Percentiles rank a stretch among this genome's conserved stretches.
phyloP scores from a whole-genome alignment of 2,888 invertebrate species.

The Trichogramma evanescens region DNA sequence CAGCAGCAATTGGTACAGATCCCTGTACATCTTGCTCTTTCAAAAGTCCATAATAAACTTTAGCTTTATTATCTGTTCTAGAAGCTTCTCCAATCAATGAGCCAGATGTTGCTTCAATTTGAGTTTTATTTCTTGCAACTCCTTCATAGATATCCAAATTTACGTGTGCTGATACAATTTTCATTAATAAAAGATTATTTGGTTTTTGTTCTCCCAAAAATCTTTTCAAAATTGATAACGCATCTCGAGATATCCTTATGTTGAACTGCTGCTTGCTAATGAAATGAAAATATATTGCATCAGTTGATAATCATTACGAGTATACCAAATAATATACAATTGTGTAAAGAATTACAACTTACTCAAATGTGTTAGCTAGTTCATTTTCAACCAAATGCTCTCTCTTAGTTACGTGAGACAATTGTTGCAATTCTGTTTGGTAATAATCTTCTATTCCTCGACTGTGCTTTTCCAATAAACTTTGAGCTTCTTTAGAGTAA shows the following conservation, averaged over 20 bases:
- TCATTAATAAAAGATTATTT: conserved; percentile 63
- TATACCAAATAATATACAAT: neutral
- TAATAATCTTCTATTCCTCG: conserved; percentile 83
- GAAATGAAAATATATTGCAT: too few species aligned
- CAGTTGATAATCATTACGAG: too few species aligned
- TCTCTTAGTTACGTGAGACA: conserved; percentile 74
- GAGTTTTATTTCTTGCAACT: conserved; percentile 81
- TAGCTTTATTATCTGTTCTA: conserved; percentile 78
- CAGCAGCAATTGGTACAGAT: conserved; percentile 62
- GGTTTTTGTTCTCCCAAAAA: conserved; percentile 87
- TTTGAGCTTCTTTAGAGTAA: conserved; percentile 74
- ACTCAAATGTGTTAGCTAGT: conserved; percentile 76
- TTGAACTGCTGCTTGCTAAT: conserved; percentile 65
- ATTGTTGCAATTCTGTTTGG: conserved; percentile 73
- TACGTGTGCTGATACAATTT: conserved; percentile 89
- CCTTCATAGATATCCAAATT: conserved; percentile 96
- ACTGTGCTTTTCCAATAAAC: conserved; percentile 75
- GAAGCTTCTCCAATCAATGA: conserved; percentile 86
- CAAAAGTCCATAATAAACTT: conserved; percentile 87
- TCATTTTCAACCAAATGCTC: conserved; percentile 91
- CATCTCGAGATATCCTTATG: conserved; percentile 88
- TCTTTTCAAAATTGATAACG: conserved; percentile 82
- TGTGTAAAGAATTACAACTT: conserved; percentile 24
- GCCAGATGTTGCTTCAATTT: conserved; percentile 84
- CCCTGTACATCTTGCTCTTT: conserved; percentile 83